Conservation (phyloP, 2,797 vertebrate species). For the Chiroxiphia lanceolata region DNA sequence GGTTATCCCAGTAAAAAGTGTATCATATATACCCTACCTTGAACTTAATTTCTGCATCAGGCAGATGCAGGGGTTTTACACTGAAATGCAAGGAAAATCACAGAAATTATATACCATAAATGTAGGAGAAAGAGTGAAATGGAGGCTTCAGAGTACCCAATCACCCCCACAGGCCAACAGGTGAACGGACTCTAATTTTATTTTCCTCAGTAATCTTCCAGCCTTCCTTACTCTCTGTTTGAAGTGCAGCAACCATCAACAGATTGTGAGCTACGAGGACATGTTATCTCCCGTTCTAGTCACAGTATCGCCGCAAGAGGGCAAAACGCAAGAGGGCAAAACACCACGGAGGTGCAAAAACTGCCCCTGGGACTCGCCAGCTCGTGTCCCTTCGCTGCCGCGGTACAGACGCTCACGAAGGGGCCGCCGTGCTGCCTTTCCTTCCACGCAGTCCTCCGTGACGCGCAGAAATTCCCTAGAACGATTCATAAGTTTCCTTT, state of each 20-base stretch:
- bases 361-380: accelerated
- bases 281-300: neutral
- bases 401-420: too few relatives aligned
- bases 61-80: too few relatives aligned
- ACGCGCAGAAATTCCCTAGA: too few relatives aligned
- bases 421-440: neutral
- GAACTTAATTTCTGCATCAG: neutral
- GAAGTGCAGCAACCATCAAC: neutral
- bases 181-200: neutral
- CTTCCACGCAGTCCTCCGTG: accelerated
- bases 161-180: neutral
- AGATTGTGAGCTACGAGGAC: accelerated
- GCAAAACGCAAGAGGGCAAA: too few relatives aligned
- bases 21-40: neutral
- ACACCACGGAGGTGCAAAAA: accelerated
- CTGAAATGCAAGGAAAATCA: neutral
- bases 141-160: neutral
- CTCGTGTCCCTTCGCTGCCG: accelerated
- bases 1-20: neutral
- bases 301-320: accelerated
- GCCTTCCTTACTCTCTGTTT: neutral
- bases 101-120: neutral
- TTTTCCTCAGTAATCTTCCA: neutral
- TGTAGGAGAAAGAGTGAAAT: neutral
- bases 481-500: neutral